phyloP scores from a whole-genome alignment of 2,888 invertebrate genomes.

The Keiferia lycopersicella region DNA sequence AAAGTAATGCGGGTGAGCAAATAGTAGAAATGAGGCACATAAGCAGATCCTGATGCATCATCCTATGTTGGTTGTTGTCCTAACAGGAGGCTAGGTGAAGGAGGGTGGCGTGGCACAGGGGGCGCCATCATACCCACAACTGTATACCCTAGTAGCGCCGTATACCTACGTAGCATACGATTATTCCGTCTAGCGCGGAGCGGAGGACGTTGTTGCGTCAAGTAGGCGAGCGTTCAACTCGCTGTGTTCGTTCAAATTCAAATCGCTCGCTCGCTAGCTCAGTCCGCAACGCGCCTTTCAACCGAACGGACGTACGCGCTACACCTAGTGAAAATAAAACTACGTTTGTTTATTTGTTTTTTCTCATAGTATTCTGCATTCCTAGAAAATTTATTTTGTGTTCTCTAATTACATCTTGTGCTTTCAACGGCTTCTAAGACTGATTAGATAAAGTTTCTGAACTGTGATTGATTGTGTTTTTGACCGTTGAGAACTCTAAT shows the following conservation, averaged over 20 bases:
- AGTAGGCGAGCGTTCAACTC: slow-evolving; percentile 38
- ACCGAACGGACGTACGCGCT: slow-evolving; percentile 58
- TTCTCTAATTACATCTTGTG: slow-evolving; percentile 38
- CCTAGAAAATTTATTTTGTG: slow-evolving; percentile 45
- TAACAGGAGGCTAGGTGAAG: slow-evolving; percentile 32
- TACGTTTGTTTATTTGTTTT: slow-evolving; percentile 56
- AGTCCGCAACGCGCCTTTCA: slow-evolving; percentile 71
- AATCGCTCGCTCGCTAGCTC: slow-evolving; percentile 38
- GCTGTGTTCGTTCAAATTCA: slow-evolving; percentile 41
- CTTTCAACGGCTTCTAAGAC: slow-evolving; percentile 39
- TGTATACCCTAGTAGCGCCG: slow-evolving; percentile 42
- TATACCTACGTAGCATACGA: slow-evolving; percentile 46
- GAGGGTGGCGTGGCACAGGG: slow-evolving; percentile 36
- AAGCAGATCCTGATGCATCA: slow-evolving; percentile 29
- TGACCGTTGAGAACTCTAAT: slow-evolving; percentile 65
- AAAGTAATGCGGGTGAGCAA: slow-evolving; percentile 37
- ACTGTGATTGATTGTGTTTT: slow-evolving; percentile 71
- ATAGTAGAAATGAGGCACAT: slow-evolving; percentile 40
- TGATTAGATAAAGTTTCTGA: slow-evolving; percentile 57
- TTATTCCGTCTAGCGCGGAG: slow-evolving; percentile 73
- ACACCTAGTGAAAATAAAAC: slow-evolving; percentile 41
- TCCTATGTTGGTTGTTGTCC: slow-evolving; percentile 27
- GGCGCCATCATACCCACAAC: slow-evolving; percentile 35
- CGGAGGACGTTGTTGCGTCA: slow-evolving; percentile 55
- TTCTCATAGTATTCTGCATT: slow-evolving; percentile 53